Percentiles rank a stretch among this genome's conserved stretches.
Conservation (phyloP, 2,888 invertebrate species). For the Trichacis sp. region DNA sequence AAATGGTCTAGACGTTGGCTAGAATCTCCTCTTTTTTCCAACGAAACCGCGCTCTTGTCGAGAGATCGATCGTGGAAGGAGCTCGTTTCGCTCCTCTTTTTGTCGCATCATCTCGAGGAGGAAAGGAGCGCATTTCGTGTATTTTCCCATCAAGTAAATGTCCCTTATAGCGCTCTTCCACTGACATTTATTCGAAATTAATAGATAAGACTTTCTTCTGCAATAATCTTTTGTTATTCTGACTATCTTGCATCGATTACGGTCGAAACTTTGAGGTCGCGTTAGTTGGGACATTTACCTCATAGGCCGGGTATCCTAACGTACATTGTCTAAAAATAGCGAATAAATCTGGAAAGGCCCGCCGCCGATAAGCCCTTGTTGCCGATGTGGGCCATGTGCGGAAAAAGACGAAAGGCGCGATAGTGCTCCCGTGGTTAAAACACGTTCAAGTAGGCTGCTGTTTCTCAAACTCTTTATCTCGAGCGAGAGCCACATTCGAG, state of each 20-base stretch:
- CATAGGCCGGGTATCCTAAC: too few relatives aligned
- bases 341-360: conserved; percentile 53
- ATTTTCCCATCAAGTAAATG: too few relatives aligned
- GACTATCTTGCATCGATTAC: too few relatives aligned
- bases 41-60: too few relatives aligned
- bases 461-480: conserved; percentile 63
- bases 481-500: conserved; percentile 45
- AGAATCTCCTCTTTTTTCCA: conserved; percentile 28
- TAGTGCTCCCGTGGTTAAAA: too few relatives aligned
- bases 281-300: too few relatives aligned
- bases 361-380: conserved; percentile 53
- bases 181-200: too few relatives aligned
- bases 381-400: conserved; percentile 58
- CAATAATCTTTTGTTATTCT: too few relatives aligned
- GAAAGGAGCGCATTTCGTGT: too few relatives aligned
- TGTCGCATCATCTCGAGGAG: conserved; percentile 42
- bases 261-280: too few relatives aligned
- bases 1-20: conserved; percentile 38
- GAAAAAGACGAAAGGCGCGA: conserved; percentile 40
- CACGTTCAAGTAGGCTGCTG: conserved; percentile 56
- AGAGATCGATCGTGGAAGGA: conserved; percentile 46
- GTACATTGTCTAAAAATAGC: conserved; percentile 50
- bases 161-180: too few relatives aligned
- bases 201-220: too few relatives aligned
- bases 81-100: conserved; percentile 40